Evolutionary conservation across 1,140 invertebrate species (phyloP).

Genomic region (Zaprionus africanus): DNA sequence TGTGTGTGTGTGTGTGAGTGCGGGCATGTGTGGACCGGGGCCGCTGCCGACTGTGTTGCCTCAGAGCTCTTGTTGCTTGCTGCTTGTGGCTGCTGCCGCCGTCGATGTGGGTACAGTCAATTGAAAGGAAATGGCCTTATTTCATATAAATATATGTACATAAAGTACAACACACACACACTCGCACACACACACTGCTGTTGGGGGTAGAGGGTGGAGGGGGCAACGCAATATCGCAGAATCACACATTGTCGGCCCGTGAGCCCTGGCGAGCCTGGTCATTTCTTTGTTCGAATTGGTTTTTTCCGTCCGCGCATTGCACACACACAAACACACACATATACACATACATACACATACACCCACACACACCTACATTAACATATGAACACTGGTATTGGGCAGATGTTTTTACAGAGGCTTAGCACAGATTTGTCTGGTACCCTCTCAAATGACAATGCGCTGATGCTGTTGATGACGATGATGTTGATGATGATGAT

Average conservation of each 20-base stretch:
- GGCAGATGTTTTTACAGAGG: constrained; percentile 52
- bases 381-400: constrained; percentile 15
- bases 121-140: constrained; percentile 83
- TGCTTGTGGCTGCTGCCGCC: constrained; percentile 54
- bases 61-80: constrained; percentile 18
- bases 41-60: constrained; percentile 42
- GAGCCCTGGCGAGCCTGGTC: constrained; percentile 57
- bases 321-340: constrained; percentile 26
- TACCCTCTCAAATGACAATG: constrained; percentile 14
- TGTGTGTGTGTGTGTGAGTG: constrained; percentile 32
- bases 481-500: not conserved
- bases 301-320: constrained; percentile 57
- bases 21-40: constrained; percentile 56
- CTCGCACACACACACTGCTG: constrained; percentile 10
- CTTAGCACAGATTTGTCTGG: constrained; percentile 53
- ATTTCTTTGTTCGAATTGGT: constrained; percentile 77
- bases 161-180: constrained; percentile 70
- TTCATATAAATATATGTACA: constrained; percentile 81
- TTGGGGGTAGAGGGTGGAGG: not conserved
- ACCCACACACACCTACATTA: constrained; percentile 22
- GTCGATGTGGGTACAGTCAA: constrained; percentile 82
- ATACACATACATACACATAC: constrained; percentile 25
- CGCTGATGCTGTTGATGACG: not conserved
- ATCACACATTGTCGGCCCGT: constrained; percentile 26
- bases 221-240: constrained; percentile 33